Base-by-base conservation (phyloP, 2,888 invertebrate genomes). In the Acleris holmiana region DNA sequence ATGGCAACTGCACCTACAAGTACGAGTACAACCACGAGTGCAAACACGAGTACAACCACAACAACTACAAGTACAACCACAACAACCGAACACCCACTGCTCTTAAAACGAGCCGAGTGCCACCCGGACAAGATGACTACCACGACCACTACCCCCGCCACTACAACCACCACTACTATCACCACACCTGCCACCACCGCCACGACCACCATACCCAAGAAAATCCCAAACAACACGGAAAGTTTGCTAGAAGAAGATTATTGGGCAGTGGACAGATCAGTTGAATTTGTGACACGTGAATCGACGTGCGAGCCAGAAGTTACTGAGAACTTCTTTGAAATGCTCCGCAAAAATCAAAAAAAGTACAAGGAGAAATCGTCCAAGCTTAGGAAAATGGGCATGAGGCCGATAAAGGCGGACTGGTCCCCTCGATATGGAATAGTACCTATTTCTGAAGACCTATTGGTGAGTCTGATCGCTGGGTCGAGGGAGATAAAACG, bases 401-500 rank as follows among this genome's bases (percentile, higher is more conserved):
- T 53, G 40, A 15, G 53, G 18, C 53, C 53, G 15, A 7, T 53
- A 1, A 53, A 21, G 19, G 8, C 53, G 15, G 40, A 40, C 40
- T 15, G 21, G 23, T 8, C 67, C 10, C 63, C 67, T 2, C 53
- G 53, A 48, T 66, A 67, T 56, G 70, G 68, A 2, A 63, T 66
- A n/a, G 44, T 67, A n/a, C 69, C 70, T 8, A 56, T 68, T 44
- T 63, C 64, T 10, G 66, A 67, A 41, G 21, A 55, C n/a, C 21
- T 55, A 23, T 4, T 55, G 5, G 4, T 44, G 5, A 55, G 23
- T n/a, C 23, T 57, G 4, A 23, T 57, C 29, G 25, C 56, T 18
- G 47, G 18, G 13, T 25, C 29, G 18, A 57, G 47, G 18, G 47
- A 29, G 10, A 15, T 44, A 21, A 40, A 40, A 49, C 2, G 1